Evolutionary conservation across 2,888 invertebrate species (phyloP), one percentile per base, ranked within the genome.

Genomic region (Noctua comes): DNA sequence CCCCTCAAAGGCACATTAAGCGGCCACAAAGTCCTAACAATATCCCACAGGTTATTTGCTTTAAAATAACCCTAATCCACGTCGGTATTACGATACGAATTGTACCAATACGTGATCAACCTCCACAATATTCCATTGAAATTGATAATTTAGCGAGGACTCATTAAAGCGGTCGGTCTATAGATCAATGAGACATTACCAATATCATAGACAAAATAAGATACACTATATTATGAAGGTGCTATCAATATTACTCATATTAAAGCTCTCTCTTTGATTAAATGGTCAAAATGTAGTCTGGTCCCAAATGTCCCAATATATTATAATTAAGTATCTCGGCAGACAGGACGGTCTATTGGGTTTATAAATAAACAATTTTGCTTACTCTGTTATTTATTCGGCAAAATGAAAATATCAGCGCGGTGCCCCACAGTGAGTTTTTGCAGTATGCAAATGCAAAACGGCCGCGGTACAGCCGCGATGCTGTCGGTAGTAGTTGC

Each of bases 361-460:
- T 70, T 48, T 59, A 69, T 51, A 36, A 43, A 46, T 73, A 16
- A n/a, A n/a, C 43, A 66, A 72, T 46, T 79, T 79, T 74, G 18
- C 8, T 64, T 65, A 31, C 18, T 27, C 2, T 36, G 24, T 3
- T 24, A 27, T 18, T 13, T 16, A 46, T 24, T 64, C 21, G 10
- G 1, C 16, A 1, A 21, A 62, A 18, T 3, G 43, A 73, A 54
- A 81, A 48, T 74, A n/a, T n/a, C n/a, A n/a, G n/a, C n/a, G n/a
- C n/a, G n/a, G n/a, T n/a, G n/a, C n/a, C 27, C 27, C n/a, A 11
- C n/a, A 4, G 11, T 1, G 57, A 2, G 16, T 59, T 27, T 27
- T 27, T 59, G 27, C 27, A 16, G 13, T 59, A 27, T 57, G 54
- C 11, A 57, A 31, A 62, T 6, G 18, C 16, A 40, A 36, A 11